Percentiles rank a stretch among this genome's conserved stretches.
Conservation (phyloP, 2,797 vertebrate genomes). For the Acrossocheilus fasciatus region DNA sequence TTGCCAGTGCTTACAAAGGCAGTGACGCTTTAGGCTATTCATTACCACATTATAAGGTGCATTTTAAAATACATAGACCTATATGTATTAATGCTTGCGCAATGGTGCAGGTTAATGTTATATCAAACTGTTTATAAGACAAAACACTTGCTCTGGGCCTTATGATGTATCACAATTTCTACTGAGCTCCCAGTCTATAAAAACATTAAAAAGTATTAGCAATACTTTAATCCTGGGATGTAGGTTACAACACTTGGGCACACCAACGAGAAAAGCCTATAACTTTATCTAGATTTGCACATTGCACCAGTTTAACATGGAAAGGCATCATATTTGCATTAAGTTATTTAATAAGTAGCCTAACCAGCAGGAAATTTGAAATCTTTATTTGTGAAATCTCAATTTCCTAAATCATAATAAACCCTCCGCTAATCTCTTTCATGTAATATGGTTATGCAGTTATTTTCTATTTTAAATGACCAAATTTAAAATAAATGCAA, state of each 20-base stretch:
- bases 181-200: background rate
- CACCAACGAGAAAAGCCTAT: background rate
- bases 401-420: background rate
- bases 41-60: constrained; percentile 38
- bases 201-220: background rate
- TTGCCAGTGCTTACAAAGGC: constrained; percentile 63
- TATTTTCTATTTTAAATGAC: background rate
- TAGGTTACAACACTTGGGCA: background rate
- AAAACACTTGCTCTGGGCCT: background rate
- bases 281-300: background rate
- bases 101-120: constrained; percentile 26
- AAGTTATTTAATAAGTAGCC: background rate
- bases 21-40: constrained; percentile 45
- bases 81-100: constrained; percentile 11
- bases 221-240: background rate
- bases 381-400: background rate
- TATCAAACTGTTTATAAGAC: constrained; percentile 21
- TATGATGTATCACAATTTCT: background rate
- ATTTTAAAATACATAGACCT: constrained; percentile 41
- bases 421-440: background rate
- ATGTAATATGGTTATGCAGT: background rate
- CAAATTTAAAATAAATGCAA: background rate
- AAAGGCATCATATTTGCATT: background rate
- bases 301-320: background rate
- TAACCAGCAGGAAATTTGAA: background rate